These are phyloP conservation scores for Myotis brandtii DNA, from an alignment of 2,113 vertebrate species.

Conservation along the genomic window DNA sequence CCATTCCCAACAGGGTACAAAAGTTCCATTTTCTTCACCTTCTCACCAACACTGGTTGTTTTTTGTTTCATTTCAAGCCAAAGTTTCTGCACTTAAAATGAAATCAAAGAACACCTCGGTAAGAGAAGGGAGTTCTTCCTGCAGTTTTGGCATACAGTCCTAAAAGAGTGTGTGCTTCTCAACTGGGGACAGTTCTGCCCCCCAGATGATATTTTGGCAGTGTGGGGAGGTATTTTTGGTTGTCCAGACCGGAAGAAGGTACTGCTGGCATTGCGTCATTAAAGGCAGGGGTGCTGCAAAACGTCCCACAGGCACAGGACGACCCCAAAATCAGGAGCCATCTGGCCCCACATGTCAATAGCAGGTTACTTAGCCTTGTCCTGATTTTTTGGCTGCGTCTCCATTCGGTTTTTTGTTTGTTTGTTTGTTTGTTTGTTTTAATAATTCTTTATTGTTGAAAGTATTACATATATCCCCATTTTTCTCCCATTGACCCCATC, in stretches of 20 bases:
- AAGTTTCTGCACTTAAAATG: neutral
- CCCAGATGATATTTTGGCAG: neutral
- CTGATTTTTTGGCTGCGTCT: too few relatives aligned
- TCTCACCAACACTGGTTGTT: neutral
- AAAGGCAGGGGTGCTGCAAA: neutral
- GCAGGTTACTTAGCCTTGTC: too few relatives aligned
- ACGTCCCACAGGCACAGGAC: accelerated
- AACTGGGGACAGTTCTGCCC: neutral
- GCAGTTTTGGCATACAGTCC: neutral
- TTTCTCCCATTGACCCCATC: too few relatives aligned
- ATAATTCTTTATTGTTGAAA: too few relatives aligned
- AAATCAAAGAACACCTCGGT: neutral
- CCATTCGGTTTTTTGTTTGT: too few relatives aligned
- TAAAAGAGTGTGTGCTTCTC: neutral
- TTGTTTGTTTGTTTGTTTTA: too few relatives aligned
- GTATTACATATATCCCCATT: too few relatives aligned
- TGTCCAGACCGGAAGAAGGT: neutral
- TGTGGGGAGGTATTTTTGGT: neutral
- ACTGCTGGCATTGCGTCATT: neutral
- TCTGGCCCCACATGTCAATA: neutral
- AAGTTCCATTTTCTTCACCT: neutral
- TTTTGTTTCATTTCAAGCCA: neutral
- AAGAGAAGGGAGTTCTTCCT: neutral
- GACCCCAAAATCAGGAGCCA: accelerated
- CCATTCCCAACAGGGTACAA: neutral